Percentiles rank a stretch among this genome's conserved stretches.
These are phyloP conservation scores for Coranthus polyacanthus DNA, from an alignment of 2,797 vertebrate species.

Conservation along the genomic window DNA sequence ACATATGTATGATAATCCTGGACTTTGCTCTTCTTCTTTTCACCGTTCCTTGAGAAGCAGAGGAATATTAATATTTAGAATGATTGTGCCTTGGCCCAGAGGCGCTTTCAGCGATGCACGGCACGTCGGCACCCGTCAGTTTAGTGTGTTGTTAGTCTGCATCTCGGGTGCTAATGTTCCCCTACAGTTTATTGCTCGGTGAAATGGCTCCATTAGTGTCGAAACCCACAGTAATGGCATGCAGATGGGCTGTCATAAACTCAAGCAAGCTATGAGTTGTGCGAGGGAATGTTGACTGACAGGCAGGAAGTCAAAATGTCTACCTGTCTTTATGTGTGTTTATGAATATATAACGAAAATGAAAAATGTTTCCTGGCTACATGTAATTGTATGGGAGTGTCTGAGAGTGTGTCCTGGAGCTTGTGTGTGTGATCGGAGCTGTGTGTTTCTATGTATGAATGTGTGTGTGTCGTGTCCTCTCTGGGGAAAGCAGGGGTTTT, in stretches of 20 bases:
- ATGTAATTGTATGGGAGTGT: no score
- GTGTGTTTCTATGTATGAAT: slow-evolving; percentile 14
- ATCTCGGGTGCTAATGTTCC: slow-evolving; percentile 68
- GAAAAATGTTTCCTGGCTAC: neutral
- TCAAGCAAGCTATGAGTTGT: slow-evolving; percentile 45
- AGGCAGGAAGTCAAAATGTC: slow-evolving; percentile 32
- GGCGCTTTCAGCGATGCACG: slow-evolving; percentile 44
- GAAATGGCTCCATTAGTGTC: slow-evolving; percentile 74
- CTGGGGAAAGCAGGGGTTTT: slow-evolving; percentile 30
- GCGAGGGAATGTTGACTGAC: slow-evolving; percentile 56
- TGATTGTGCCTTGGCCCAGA: slow-evolving; percentile 27
- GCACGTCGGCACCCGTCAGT: slow-evolving; percentile 57
- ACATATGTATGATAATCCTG: slow-evolving; percentile 17
- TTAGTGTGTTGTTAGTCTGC: slow-evolving; percentile 60
- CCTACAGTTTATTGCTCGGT: slow-evolving; percentile 62
- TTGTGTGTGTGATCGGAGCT: no score
- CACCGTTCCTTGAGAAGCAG: slow-evolving; percentile 20
- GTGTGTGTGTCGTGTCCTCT: slow-evolving; percentile 27
- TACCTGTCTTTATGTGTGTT: slow-evolving; percentile 11
- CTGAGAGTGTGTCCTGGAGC: no score
- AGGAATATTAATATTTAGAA: slow-evolving; percentile 57
- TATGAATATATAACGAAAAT: neutral
- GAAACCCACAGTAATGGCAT: slow-evolving; percentile 58
- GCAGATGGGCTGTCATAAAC: slow-evolving; percentile 58
- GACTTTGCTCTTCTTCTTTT: slow-evolving; percentile 4